Base-by-base conservation (phyloP, 1,140 invertebrate species). In the Pseudachorutes palmiensis region DNA sequence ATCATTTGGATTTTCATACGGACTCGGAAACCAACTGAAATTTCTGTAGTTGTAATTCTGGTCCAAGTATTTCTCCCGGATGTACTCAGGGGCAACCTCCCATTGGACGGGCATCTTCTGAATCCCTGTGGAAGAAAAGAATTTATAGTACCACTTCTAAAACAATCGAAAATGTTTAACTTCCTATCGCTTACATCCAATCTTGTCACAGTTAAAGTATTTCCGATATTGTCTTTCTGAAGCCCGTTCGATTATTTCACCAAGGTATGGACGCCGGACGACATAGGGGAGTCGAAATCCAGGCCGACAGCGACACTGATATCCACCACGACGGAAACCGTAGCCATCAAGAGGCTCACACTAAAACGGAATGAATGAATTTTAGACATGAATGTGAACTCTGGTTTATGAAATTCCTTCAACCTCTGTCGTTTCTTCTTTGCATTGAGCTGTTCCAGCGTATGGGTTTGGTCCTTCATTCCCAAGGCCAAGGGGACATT, bases 301-400 rank as follows among this genome's bases (percentile, higher is more conserved):
- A 3, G 95, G 94, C 73, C 86, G 84, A 81, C 95, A 70, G 70
- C 92, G 83, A 78, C 92, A 98, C 77, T 97, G 92, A 80, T 98
- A 98, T 28, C 93, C 95, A 65, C 95, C 95, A 76, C 95, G 83
- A 70, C 92, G 82, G 76, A 95, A 96, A 33, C 95, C 96, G 87
- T 89, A 98, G 2, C 95, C 95, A 77, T 95, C 88, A 28, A 98
- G 78, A 0, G 95, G 95, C 81, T 98, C 95, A 81, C 96, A 98
- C 88, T 94, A 22, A 57, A 57, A 57, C 9, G 19, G 9, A 22
- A 28, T 5, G 16, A 60, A 30, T 60, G 24, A 24, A 22, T 60
- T 30, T 60, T 60, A 14, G 41, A 62, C 3, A 2, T 33, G 5
- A 14, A 2, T 24, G 26, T 41, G 16, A 45, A 61, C 75, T 14